A percentile compares a stretch with the other conserved stretches of the same genome.
phyloP scores from a whole-genome alignment of 2,888 invertebrate genomes.

The Drosophila anomalata region DNA sequence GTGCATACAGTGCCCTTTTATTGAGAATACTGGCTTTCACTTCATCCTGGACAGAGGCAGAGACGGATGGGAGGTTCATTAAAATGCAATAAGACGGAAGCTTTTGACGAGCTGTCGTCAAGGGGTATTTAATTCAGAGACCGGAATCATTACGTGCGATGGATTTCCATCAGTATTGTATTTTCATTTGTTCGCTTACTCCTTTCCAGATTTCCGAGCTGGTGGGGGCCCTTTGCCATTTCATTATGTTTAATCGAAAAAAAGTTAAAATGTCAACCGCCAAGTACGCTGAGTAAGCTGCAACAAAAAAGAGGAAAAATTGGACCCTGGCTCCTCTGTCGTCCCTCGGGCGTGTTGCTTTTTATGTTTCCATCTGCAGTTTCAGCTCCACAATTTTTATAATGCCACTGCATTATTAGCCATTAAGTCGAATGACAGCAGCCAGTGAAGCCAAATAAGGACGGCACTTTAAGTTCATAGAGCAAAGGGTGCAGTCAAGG shows the following conservation, averaged over 20 bases:
- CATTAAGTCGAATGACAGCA: constrained; percentile 53
- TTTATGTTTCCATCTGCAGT: constrained; percentile 17
- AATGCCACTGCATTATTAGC: constrained; percentile 66
- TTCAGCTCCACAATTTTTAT: constrained; percentile 40
- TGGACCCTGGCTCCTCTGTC: neutral
- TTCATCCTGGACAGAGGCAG: neutral
- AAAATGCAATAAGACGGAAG: constrained; percentile 33
- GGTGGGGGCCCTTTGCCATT: constrained; percentile 15
- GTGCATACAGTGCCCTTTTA: constrained; percentile 2
- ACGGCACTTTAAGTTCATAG: constrained; percentile 33
- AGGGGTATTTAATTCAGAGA: constrained; percentile 11
- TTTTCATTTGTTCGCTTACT: constrained; percentile 2
- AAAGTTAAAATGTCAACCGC: constrained; percentile 43
- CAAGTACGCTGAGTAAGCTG: constrained; percentile 8
- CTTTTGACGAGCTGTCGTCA: neutral
- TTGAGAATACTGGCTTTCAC: constrained; percentile 17
- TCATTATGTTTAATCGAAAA: constrained; percentile 17
- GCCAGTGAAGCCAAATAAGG: constrained; percentile 53
- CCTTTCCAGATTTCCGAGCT: neutral
- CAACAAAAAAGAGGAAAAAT: neutral
- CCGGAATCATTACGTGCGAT: constrained; percentile 25
- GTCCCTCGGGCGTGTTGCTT: neutral
- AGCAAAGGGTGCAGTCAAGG: neutral
- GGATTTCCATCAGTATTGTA: constrained; percentile 17
- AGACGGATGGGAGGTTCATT: constrained; percentile 29